Conservation (phyloP, 1,140 invertebrate genomes). For the Drosophila parabipectinata region DNA sequence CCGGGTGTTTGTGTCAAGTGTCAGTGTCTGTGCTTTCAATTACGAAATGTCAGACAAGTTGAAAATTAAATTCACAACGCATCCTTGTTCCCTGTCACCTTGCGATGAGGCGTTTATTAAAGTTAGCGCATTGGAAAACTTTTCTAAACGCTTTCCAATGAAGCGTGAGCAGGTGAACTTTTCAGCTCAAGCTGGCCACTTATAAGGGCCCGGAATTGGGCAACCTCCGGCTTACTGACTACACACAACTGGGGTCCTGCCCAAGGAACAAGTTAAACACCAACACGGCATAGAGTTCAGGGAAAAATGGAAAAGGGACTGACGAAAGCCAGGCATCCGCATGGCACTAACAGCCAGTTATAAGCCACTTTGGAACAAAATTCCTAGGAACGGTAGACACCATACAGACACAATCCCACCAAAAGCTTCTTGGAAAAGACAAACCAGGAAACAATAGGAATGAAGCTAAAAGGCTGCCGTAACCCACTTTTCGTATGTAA, state of each 20-base stretch:
- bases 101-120: conserved; percentile 47
- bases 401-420: conserved; percentile 17
- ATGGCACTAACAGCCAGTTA: conserved; percentile 35
- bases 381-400: conserved; percentile 33
- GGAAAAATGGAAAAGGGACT: conserved; percentile 4
- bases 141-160: conserved; percentile 62
- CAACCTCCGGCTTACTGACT: conserved; percentile 30
- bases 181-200: conserved; percentile 9
- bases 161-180: conserved; percentile 43
- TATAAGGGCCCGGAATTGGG: conserved; percentile 49
- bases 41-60: conserved; percentile 78
- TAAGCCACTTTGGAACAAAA: conserved; percentile 72
- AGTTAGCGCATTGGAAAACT: conserved; percentile 59
- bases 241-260: conserved; percentile 43
- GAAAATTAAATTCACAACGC: conserved; percentile 77
- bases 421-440: conserved; percentile 39
- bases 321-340: conserved; percentile 3
- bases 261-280: conserved; percentile 67
- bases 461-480: no score
- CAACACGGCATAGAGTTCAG: background rate
- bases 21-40: conserved; percentile 80
- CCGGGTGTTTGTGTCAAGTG: conserved; percentile 74
- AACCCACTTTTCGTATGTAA: no score
- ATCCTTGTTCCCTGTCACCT: conserved; percentile 26
- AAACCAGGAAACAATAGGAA: background rate